A percentile compares a stretch with the other conserved stretches of the same genome.
Conservation (phyloP, 2,888 invertebrate species). For the Leptinotarsa haldemani region DNA sequence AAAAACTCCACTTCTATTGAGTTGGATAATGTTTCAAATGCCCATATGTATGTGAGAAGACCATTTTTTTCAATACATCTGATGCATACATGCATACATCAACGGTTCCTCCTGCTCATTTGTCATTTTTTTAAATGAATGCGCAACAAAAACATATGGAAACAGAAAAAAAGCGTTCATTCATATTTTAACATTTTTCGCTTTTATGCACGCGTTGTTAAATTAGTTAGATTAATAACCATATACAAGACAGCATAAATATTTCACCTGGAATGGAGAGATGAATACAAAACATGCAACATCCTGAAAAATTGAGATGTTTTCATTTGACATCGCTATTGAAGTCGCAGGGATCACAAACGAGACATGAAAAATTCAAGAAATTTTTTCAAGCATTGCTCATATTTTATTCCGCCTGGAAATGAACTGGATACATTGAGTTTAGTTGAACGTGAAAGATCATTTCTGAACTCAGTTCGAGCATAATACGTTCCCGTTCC, state of each 20-base stretch:
- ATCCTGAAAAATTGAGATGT: not conserved
- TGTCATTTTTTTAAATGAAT: not conserved
- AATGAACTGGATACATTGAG: not conserved
- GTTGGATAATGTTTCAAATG: no score
- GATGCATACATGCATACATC: not conserved
- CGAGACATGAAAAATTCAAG: not conserved
- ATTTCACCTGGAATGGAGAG: not conserved
- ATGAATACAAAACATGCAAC: not conserved
- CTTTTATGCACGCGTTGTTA: not conserved
- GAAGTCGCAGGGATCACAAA: not conserved
- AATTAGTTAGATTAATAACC: slow-evolving; percentile 13
- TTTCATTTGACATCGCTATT: not conserved
- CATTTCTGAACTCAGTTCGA: no score
- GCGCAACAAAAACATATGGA: not conserved
- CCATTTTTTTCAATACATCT: not conserved
- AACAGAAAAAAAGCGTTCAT: not conserved
- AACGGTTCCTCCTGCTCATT: not conserved
- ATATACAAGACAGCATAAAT: not conserved
- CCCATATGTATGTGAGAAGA: no score
- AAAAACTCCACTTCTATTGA: no score
- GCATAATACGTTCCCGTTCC: no score
- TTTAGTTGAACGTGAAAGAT: no score
- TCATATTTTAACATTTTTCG: not conserved
- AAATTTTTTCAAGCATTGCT: not conserved
- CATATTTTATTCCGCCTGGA: not conserved